These are phyloP conservation scores for Desmophyllum pertusum DNA, from an alignment of 92 coral and sea anemone species.

Conservation along the genomic window DNA sequence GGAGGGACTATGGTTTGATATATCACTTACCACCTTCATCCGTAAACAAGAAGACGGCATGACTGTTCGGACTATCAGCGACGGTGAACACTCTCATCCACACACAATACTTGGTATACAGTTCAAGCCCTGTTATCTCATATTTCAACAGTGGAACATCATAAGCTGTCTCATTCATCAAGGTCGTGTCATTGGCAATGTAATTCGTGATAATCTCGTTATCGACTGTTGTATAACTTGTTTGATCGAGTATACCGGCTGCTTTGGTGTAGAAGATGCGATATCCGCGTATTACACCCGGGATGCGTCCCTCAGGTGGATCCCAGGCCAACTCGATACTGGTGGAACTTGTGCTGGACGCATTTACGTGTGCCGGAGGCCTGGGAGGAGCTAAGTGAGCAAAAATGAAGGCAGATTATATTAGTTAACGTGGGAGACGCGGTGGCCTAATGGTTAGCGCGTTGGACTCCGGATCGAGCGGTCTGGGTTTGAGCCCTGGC, in stretches of 20 bases:
- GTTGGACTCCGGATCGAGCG: too few relatives aligned
- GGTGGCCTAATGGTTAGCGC: too few relatives aligned
- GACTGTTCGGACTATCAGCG: conserved; percentile 14
- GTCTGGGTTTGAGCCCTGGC: too few relatives aligned
- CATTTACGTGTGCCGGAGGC: neutral
- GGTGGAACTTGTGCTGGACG: neutral
- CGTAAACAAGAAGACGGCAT: neutral
- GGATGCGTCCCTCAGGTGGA: neutral
- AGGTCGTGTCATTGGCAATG: neutral
- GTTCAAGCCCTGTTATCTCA: neutral
- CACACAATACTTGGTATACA: conserved; percentile 3
- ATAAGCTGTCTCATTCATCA: neutral
- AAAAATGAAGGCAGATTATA: neutral
- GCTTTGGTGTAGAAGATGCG: conserved; percentile 6
- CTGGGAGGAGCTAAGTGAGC: conserved; percentile 7
- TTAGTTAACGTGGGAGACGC: too few relatives aligned
- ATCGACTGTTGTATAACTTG: neutral
- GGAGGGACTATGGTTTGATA: neutral
- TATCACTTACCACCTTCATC: conserved; percentile 9
- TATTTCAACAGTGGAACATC: neutral
- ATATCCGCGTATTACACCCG: neutral
- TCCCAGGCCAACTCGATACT: neutral
- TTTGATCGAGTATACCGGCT: neutral
- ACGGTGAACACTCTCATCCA: conserved; percentile 14
- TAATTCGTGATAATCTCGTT: neutral